These are phyloP conservation scores for Trinorchestia longiramus DNA, from an alignment of 1,140 invertebrate species.

Conservation along the genomic window DNA sequence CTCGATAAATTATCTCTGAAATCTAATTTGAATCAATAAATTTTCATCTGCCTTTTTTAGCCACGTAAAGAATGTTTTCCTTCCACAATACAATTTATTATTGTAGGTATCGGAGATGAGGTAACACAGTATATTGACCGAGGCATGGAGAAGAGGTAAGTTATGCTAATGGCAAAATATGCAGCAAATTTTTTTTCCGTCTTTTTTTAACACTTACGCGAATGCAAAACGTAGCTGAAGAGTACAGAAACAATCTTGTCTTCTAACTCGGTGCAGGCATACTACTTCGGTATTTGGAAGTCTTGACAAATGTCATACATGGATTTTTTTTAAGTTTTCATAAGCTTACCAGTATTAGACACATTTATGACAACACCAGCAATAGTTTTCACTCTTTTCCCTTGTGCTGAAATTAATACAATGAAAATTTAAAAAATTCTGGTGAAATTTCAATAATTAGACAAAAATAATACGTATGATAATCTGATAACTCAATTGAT, in stretches of 20 bases:
- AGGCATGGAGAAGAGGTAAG: not conserved
- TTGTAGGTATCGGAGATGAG: not conserved
- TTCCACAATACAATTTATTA: not conserved
- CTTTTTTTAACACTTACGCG: not conserved
- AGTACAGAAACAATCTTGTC: not conserved
- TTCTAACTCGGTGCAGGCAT: not conserved
- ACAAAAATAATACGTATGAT: too few relatives aligned
- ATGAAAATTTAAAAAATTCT: too few relatives aligned
- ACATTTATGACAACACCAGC: too few relatives aligned
- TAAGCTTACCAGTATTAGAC: too few relatives aligned
- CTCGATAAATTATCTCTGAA: not conserved
- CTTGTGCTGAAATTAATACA: too few relatives aligned
- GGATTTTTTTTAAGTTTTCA: too few relatives aligned
- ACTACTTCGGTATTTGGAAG: too few relatives aligned
- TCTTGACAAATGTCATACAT: too few relatives aligned
- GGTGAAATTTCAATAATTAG: too few relatives aligned
- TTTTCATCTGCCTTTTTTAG: not conserved
- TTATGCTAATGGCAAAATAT: too few relatives aligned
- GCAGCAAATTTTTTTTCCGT: not conserved
- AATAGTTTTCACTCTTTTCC: too few relatives aligned
- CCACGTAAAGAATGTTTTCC: not conserved
- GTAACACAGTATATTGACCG: not conserved
- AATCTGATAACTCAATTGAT: too few relatives aligned
- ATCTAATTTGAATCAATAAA: not conserved
- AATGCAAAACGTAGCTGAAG: not conserved